These are phyloP conservation scores for Panagrolaimus sp. DNA, from an alignment of 1,140 invertebrate species.

Conservation along the genomic window DNA sequence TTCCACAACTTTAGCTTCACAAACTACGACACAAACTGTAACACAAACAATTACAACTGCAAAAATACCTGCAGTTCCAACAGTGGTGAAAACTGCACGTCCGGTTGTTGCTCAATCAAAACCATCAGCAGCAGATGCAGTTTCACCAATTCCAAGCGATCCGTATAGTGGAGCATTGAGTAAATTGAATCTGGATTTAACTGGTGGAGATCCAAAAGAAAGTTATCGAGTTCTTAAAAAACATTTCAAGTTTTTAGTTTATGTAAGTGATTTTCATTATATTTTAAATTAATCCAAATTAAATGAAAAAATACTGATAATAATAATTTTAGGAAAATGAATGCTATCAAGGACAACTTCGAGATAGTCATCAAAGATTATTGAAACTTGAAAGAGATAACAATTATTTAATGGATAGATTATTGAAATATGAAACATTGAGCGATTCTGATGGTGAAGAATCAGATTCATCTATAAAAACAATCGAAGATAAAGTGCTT, in stretches of 20 bases:
- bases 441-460: constrained; percentile 9
- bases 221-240: neutral
- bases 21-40: no score
- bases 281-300: neutral
- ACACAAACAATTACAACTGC: no score
- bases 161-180: neutral
- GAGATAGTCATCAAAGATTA: neutral
- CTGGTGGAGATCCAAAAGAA: neutral
- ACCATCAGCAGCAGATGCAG: no score
- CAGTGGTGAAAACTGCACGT: no score
- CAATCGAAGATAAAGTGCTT: neutral
- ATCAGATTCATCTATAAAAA: constrained; percentile 8
- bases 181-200: constrained; percentile 2
- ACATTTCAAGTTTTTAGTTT: neutral
- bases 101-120: no score
- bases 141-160: neutral
- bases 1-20: no score
- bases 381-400: constrained; percentile 9
- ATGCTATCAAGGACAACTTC: constrained; percentile 1
- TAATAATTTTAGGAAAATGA: constrained; percentile 13
- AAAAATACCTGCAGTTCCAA: no score
- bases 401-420: constrained; percentile 13
- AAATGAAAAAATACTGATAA: no score
- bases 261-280: neutral
- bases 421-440: neutral